Evolutionary conservation across 2,797 vertebrate species (phyloP), one percentile per base, ranked within the genome.

Genomic region (Hoplostethus mediterraneus): DNA sequence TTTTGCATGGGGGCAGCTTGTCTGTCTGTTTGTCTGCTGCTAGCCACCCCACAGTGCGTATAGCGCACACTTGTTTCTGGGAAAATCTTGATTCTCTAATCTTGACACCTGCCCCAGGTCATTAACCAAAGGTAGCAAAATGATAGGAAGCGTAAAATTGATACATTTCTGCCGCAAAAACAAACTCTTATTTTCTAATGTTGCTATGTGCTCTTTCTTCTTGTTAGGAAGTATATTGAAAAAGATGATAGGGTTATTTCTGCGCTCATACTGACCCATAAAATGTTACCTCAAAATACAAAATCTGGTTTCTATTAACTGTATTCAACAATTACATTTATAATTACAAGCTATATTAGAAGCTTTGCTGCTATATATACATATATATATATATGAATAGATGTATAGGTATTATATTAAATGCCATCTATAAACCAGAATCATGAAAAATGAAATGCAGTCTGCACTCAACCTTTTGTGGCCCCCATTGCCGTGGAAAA

Each of bases 101-200:
- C 94, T 95, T 90, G 95, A 96, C 91, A 93, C 96, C 96, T 95
- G 95, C 96, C 96, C 95, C 95, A 74, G 95, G 95, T 96, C 95
- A 96, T 95, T 94, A 96, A 99, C 97, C 97, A 98, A 99, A 99
- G 97, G 96, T 97, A 97, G 97, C 95, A 94, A 97, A 96, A 75
- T 30, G 51, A 89, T 96, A 97, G 96, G 76, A 91, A 76, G 93
- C 94, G 93, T 85, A 93, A 92, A 96, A 95, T 95, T 91, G 94
- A 95, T 92, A 94, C 92, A 92, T 95, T 95, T 96, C 95, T 96
- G 95, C 94, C 95, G 93, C 94, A 92, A 92, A 28, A 96, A 94
- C 83, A 95, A 94, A 93, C 87, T 89, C 91, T 94, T 77, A 58
- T 81, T 96, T 96, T 96, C 94, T 96, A 95, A 95, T 83, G 93